phyloP scores from a whole-genome alignment of 2,888 invertebrate genomes.

The Masnerella sp. region DNA sequence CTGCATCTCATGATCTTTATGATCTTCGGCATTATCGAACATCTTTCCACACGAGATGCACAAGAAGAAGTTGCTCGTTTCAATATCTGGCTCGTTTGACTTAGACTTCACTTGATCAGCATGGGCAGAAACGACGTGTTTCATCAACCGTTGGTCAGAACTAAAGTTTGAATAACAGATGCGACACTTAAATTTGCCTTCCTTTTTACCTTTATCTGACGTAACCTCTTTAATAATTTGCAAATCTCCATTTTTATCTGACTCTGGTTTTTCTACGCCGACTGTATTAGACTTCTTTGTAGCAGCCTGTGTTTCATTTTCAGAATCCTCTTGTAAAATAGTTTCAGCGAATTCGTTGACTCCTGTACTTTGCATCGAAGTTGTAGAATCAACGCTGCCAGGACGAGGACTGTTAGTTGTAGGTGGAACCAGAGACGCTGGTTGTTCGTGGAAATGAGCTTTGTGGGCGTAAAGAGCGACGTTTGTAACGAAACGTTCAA shows the following conservation, averaged over 20 bases:
- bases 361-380: conserved; percentile 19
- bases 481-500: conserved; percentile 40
- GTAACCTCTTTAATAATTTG: no score
- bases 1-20: conserved; percentile 27
- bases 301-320: not conserved
- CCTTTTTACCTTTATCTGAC: no score
- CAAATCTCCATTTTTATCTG: not conserved
- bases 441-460: conserved; percentile 42
- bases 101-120: not conserved
- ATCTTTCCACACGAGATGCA: conserved; percentile 38
- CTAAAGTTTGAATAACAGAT: conserved; percentile 24
- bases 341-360: conserved; percentile 28
- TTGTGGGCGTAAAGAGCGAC: conserved; percentile 52
- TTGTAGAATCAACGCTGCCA: not conserved
- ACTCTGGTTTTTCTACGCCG: no score
- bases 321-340: conserved; percentile 18
- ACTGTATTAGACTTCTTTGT: not conserved
- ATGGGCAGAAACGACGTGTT: conserved; percentile 24
- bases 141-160: conserved; percentile 29
- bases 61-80: conserved; percentile 40
- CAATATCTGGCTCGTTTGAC: not conserved
- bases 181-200: conserved; percentile 24
- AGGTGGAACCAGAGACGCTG: no score
- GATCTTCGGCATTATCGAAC: conserved; percentile 15
- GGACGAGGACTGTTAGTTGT: no score